These are phyloP conservation scores for Globodera ellingtonae DNA, from an alignment of 1,140 invertebrate genomes.

Conservation along the genomic window DNA sequence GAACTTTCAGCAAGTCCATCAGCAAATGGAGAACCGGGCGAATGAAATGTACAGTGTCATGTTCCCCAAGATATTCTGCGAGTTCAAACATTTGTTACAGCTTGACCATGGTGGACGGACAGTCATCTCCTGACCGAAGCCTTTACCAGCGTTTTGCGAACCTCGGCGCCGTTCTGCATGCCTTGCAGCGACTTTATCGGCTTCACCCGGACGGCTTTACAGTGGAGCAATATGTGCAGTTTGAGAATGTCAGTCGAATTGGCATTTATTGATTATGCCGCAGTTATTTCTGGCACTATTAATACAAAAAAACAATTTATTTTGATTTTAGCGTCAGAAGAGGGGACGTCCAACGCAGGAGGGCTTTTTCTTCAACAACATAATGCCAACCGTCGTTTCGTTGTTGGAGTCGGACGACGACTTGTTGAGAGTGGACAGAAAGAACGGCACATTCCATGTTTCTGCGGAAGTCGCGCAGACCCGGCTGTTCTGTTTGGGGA, in stretches of 20 bases:
- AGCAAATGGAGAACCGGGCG: not conserved
- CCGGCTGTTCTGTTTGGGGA: conserved; percentile 1
- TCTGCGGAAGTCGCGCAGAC: conserved; percentile 4
- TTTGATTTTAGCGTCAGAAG: conserved; percentile 6
- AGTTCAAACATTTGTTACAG: not conserved
- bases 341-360: not conserved
- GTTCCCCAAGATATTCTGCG: not conserved
- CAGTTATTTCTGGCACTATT: no score
- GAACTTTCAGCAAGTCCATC: not conserved
- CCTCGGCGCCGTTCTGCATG: not conserved
- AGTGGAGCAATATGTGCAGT: not conserved
- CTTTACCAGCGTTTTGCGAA: not conserved
- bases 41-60: not conserved
- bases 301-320: not conserved
- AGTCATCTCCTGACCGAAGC: not conserved
- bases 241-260: not conserved
- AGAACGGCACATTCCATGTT: conserved; percentile 4
- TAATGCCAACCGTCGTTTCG: conserved; percentile 10
- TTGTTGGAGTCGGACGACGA: conserved; percentile 13
- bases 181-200: not conserved
- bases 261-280: not conserved
- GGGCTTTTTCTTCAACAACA: conserved; percentile 17
- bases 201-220: not conserved
- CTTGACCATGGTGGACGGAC: not conserved
- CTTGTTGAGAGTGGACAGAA: conserved; percentile 4